Evolutionary conservation across 2,113 vertebrate genomes (phyloP).

Genomic region (Syrmaticus mikado): DNA sequence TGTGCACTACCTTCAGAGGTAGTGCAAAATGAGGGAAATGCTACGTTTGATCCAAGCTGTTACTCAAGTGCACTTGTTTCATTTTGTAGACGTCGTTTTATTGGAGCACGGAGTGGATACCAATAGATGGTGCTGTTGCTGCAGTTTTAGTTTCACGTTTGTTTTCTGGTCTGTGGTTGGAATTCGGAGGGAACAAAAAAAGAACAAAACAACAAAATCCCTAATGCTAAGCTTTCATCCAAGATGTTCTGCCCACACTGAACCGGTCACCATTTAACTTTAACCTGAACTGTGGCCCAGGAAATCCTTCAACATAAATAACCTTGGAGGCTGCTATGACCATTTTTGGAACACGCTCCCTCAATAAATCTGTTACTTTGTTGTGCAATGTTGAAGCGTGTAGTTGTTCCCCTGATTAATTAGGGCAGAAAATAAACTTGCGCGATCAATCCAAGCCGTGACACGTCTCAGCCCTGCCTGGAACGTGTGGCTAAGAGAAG

Average conservation of each 20-base stretch:
- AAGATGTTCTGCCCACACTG: slow-evolving; percentile 49
- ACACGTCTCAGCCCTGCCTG: slow-evolving; percentile 61
- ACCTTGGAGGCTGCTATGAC: slow-evolving; percentile 58
- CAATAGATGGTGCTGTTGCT: slow-evolving; percentile 71
- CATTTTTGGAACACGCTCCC: slow-evolving; percentile 37
- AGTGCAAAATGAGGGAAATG: neutral
- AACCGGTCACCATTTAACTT: slow-evolving; percentile 50
- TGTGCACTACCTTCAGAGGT: neutral
- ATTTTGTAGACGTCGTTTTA: neutral
- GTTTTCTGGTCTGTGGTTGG: slow-evolving; percentile 42
- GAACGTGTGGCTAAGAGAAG: slow-evolving; percentile 12
- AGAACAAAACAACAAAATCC: slow-evolving; percentile 51
- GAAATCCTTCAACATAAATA: slow-evolving; percentile 67
- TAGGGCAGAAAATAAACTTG: slow-evolving; percentile 70
- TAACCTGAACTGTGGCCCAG: slow-evolving; percentile 66
- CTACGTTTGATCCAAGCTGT: neutral
- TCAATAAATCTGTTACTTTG: slow-evolving; percentile 66
- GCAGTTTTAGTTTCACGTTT: slow-evolving; percentile 11
- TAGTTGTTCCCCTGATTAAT: slow-evolving; percentile 74
- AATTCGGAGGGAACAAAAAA: neutral
- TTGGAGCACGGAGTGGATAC: neutral
- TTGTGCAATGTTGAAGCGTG: slow-evolving; percentile 67
- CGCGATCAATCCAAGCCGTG: slow-evolving; percentile 52
- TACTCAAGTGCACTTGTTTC: neutral
- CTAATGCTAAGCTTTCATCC: slow-evolving; percentile 36